Percentiles rank a stretch among this genome's conserved stretches.
Conservation (phyloP, 2,888 invertebrate species). For the Euzophera pinguis region DNA sequence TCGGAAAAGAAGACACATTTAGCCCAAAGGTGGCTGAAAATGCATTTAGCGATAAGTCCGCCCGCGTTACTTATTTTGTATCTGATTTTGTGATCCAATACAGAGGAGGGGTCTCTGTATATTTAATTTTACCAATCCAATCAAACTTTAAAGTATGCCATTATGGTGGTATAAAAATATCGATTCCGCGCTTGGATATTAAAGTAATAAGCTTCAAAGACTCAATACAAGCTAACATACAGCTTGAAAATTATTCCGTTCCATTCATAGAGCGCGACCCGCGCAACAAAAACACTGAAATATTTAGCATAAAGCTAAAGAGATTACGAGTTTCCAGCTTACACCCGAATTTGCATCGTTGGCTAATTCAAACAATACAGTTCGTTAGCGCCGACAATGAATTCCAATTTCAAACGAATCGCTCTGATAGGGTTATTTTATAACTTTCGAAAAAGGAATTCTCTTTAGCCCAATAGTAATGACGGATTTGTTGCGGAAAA, state of each 20-base stretch:
- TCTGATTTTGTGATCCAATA: too few relatives aligned
- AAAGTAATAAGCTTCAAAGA: too few relatives aligned
- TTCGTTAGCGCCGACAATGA: constrained; percentile 4
- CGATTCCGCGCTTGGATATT: too few relatives aligned
- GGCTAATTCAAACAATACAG: constrained; percentile 3
- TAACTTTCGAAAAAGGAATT: not conserved
- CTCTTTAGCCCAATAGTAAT: not conserved
- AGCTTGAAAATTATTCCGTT: not conserved
- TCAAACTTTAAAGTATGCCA: too few relatives aligned
- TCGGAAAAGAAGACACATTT: too few relatives aligned
- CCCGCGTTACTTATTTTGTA: too few relatives aligned
- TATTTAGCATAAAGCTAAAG: constrained; percentile 8
- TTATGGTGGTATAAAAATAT: too few relatives aligned
- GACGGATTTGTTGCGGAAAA: not conserved
- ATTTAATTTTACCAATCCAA: too few relatives aligned
- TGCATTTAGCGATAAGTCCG: too few relatives aligned
- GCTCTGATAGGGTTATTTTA: constrained; percentile 2
- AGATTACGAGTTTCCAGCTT: not conserved
- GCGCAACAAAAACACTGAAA: not conserved
- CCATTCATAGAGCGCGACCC: not conserved
- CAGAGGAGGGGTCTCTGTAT: too few relatives aligned
- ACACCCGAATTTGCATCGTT: not conserved
- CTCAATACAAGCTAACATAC: not conserved
- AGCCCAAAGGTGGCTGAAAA: too few relatives aligned
- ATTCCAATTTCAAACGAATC: not conserved